A percentile compares a stretch with the other conserved stretches of the same genome.
phyloP scores from a whole-genome alignment of 2,797 vertebrate species.

The Pipistrellus pygmaeus region DNA sequence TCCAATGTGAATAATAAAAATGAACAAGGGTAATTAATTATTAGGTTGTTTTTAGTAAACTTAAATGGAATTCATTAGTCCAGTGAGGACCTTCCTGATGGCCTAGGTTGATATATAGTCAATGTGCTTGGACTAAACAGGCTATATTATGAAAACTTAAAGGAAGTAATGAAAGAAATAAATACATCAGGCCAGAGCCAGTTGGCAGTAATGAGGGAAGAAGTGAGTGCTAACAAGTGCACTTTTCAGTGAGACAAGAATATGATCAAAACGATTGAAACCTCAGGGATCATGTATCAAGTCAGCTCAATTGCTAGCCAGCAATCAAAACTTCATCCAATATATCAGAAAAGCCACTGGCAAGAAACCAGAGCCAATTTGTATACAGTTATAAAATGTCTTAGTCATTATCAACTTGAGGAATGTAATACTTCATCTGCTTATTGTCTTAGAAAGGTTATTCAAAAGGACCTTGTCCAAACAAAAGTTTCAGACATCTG shows the following conservation, averaged over 20 bases:
- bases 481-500: neutral
- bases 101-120: neutral
- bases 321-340: conserved; percentile 72
- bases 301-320: conserved; percentile 66
- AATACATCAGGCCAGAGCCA: conserved; percentile 39
- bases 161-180: conserved; percentile 53
- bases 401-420: conserved; percentile 48
- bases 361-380: conserved; percentile 65
- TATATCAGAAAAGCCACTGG: conserved; percentile 57
- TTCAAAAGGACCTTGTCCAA: neutral
- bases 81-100: neutral
- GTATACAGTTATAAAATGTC: conserved; percentile 66
- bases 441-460: conserved; percentile 16
- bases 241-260: conserved; percentile 73
- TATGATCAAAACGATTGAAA: conserved; percentile 73
- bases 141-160: conserved; percentile 58
- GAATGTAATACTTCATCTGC: conserved; percentile 11
- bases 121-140: neutral
- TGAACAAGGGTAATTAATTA: neutral
- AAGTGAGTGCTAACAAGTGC: conserved; percentile 66
- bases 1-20: neutral
- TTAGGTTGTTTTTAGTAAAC: neutral
- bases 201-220: conserved; percentile 69
- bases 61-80: neutral
- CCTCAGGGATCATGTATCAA: conserved; percentile 70